These are phyloP conservation scores for Mormyrus proboscirostris DNA, from an alignment of 2,797 vertebrate species.

Conservation along the genomic window DNA sequence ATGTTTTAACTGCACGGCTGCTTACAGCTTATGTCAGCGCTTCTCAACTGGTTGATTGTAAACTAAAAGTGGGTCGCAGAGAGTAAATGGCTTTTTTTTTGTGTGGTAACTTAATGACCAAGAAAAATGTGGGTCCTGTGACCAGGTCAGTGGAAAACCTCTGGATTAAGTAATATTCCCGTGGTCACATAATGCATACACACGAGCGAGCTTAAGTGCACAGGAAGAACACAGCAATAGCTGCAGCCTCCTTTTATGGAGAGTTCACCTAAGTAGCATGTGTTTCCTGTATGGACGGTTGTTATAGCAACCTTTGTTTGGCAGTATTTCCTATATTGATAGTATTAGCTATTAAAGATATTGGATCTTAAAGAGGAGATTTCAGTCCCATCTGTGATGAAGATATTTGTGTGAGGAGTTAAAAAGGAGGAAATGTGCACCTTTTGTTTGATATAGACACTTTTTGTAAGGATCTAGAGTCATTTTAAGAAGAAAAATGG, in stretches of 20 bases:
- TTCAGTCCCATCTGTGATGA: not conserved
- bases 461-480: not conserved
- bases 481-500: not conserved
- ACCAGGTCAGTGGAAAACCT: not conserved
- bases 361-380: not conserved
- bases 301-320: not conserved
- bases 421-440: not conserved
- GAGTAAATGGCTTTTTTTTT: not conserved
- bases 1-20: not conserved
- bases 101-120: not conserved
- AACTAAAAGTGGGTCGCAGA: not conserved
- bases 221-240: not conserved
- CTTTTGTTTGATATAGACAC: not conserved
- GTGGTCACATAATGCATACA: not conserved
- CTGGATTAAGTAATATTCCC: not conserved
- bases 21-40: not conserved
- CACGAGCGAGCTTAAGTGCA: not conserved
- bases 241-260: not conserved
- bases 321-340: not conserved
- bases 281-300: not conserved
- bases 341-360: not conserved
- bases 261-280: not conserved
- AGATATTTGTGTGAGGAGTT: not conserved
- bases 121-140: not conserved
- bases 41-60: not conserved